Conservation (phyloP, 2,113 vertebrate species). For the Falco punctatus region DNA sequence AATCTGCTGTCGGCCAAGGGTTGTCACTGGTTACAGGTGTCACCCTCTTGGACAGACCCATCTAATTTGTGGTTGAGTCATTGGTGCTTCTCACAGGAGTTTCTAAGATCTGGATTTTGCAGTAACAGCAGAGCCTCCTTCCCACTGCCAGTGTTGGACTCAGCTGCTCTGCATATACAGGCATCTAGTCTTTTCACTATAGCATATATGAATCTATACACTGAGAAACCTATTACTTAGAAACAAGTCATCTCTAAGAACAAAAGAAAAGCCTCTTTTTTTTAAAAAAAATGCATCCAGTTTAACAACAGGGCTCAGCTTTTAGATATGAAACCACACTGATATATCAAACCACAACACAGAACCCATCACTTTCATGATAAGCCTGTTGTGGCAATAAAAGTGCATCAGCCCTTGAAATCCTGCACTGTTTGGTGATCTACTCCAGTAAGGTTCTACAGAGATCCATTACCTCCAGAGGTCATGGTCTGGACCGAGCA, state of each 20-base stretch:
- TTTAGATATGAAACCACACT: constrained; percentile 7
- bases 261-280: background rate
- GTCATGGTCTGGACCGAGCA: background rate
- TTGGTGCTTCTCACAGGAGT: background rate
- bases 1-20: background rate
- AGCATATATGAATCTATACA: background rate
- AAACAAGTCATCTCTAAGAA: background rate
- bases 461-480: constrained; percentile 37
- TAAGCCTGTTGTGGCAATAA: constrained; percentile 43
- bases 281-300: background rate
- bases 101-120: background rate
- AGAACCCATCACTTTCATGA: constrained; percentile 1
- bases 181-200: background rate
- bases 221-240: background rate
- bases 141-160: background rate
- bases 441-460: constrained; percentile 45
- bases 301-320: background rate
- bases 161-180: background rate
- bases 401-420: constrained; percentile 54
- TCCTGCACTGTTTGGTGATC: constrained; percentile 48
- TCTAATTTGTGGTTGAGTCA: background rate
- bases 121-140: background rate
- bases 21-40: background rate
- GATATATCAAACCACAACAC: constrained; percentile 23
- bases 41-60: background rate